These are phyloP conservation scores for Tenthredo mesomela DNA, from an alignment of 2,888 invertebrate genomes.

Conservation along the genomic window DNA sequence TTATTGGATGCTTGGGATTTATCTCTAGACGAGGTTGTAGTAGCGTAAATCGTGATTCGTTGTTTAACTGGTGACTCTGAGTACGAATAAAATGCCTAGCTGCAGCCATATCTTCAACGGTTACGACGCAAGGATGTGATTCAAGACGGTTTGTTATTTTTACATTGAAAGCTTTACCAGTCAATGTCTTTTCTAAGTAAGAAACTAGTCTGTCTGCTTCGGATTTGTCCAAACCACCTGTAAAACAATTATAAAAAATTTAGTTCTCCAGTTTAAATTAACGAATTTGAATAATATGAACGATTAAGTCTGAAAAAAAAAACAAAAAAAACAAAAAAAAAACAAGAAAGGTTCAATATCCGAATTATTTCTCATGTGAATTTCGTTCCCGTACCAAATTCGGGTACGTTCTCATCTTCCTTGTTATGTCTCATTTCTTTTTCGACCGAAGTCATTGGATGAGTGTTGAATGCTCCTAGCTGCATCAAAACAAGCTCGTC, in stretches of 20 bases:
- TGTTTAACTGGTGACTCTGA: slow-evolving; percentile 89
- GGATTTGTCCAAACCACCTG: slow-evolving; percentile 85
- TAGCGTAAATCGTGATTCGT: slow-evolving; percentile 91
- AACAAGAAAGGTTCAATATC: no score
- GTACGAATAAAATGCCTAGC: slow-evolving; percentile 97
- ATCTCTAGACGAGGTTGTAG: slow-evolving; percentile 96
- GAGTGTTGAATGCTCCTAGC: slow-evolving; percentile 88
- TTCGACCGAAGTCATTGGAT: slow-evolving; percentile 92
- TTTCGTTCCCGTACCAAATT: slow-evolving; percentile 79
- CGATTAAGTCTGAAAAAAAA: no score
- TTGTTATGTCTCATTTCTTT: slow-evolving; percentile 93
- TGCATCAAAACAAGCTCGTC: slow-evolving; percentile 97
- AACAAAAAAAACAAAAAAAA: no score
- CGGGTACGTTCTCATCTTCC: slow-evolving; percentile 80
- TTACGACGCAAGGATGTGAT: slow-evolving; percentile 95
- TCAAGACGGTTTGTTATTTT: slow-evolving; percentile 92
- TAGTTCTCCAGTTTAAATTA: not conserved
- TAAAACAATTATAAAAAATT: slow-evolving; percentile 51
- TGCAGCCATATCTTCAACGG: slow-evolving; percentile 98
- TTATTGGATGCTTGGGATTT: slow-evolving; percentile 95
- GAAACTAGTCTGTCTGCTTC: slow-evolving; percentile 89
- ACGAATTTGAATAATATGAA: not conserved
- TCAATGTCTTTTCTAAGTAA: slow-evolving; percentile 88
- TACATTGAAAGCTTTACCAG: slow-evolving; percentile 90
- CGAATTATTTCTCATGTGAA: no score